Percentiles rank a stretch among this genome's conserved stretches.
Evolutionary conservation across 2,113 vertebrate genomes (phyloP).

Genomic region (Corythornis vintsioides): DNA sequence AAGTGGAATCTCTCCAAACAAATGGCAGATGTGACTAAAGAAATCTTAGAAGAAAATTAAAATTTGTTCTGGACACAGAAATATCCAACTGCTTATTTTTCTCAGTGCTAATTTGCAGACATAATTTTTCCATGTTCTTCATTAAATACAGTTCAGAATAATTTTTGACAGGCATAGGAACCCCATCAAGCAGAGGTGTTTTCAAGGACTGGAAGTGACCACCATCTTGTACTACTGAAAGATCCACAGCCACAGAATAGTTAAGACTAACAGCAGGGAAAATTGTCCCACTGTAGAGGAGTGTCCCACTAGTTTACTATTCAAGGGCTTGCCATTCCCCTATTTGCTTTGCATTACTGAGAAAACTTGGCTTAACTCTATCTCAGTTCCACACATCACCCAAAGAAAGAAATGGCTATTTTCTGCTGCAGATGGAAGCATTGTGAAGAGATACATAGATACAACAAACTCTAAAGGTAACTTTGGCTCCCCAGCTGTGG

Average conservation of each 20-base stretch:
- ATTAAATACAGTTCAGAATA: background rate
- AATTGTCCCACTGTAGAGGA: background rate
- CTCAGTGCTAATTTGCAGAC: background rate
- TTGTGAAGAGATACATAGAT: background rate
- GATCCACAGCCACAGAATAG: background rate
- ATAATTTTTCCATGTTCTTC: background rate
- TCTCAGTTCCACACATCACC: background rate
- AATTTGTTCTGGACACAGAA: background rate
- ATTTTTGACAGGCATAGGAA: background rate
- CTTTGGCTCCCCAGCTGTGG: accelerated
- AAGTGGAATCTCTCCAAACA: background rate
- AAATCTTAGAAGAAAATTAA: background rate
- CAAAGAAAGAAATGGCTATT: background rate
- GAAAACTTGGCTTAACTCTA: background rate
- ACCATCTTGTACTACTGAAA: background rate
- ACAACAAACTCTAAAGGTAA: background rate
- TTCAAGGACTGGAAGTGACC: background rate
- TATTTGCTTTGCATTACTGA: background rate
- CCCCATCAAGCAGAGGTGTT: background rate
- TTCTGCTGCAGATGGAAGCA: background rate
- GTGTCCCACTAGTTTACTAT: background rate
- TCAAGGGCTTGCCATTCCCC: background rate
- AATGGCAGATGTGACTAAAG: background rate
- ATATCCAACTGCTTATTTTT: background rate
- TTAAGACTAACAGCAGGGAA: background rate